These are phyloP conservation scores for Nemopilema nomurai DNA, from an alignment of 30 jellyfish, hydroid and myxozoan species.

Conservation along the genomic window DNA sequence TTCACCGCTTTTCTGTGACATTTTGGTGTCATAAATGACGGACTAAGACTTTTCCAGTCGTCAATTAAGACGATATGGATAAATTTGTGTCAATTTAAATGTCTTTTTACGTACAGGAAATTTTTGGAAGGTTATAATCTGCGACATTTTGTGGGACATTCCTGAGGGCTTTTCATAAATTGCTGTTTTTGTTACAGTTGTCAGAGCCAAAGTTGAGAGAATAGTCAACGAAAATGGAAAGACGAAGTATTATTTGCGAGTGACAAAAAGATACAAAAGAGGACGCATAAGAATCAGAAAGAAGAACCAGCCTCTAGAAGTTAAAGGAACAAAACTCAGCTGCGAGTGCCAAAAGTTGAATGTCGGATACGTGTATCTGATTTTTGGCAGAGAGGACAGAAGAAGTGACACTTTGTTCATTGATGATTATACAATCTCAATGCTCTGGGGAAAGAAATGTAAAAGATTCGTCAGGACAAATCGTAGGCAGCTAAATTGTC, in stretches of 20 bases:
- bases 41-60: too few species aligned
- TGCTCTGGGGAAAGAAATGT: constrained; percentile 79
- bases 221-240: constrained; percentile 64
- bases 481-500: constrained; percentile 72
- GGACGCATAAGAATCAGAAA: constrained; percentile 70
- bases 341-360: constrained; percentile 72
- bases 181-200: constrained; percentile 37
- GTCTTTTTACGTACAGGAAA: too few species aligned
- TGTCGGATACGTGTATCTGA: constrained; percentile 64
- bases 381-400: constrained; percentile 83
- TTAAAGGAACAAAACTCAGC: constrained; percentile 66
- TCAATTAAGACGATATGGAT: too few species aligned
- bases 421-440: constrained; percentile 74
- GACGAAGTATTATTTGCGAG: constrained; percentile 46
- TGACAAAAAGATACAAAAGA: constrained; percentile 73
- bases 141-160: background rate
- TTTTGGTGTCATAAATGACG: too few species aligned
- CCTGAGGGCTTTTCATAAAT: background rate
- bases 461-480: constrained; percentile 71
- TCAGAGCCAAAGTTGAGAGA: constrained; percentile 77
- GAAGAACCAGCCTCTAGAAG: constrained; percentile 74
- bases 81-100: too few species aligned
- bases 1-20: too few species aligned
- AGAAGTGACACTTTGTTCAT: constrained; percentile 69
- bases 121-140: too few species aligned